These are phyloP conservation scores for Cavia porcellus DNA, from an alignment of 2,113 vertebrate genomes.

Conservation along the genomic window DNA sequence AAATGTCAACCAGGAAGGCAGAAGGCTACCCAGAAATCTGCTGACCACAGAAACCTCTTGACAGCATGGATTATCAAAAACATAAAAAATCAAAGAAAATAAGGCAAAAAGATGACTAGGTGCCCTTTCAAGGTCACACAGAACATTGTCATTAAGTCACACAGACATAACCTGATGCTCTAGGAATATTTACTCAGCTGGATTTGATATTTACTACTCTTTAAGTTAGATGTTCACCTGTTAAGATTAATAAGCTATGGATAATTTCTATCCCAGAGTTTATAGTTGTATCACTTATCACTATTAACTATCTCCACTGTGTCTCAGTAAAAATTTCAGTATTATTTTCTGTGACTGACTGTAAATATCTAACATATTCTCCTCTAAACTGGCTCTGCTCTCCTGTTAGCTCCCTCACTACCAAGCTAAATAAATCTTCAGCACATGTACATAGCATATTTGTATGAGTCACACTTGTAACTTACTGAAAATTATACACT, in stretches of 20 bases:
- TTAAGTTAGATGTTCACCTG: slow-evolving; percentile 15
- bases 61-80: not conserved
- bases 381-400: not conserved
- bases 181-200: not conserved
- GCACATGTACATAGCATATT: not conserved
- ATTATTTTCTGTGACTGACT: not conserved
- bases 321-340: not conserved
- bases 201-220: not conserved
- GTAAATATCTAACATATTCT: not conserved
- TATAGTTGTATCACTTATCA: not conserved
- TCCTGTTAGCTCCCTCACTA: not conserved
- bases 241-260: not conserved
- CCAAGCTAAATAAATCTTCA: slow-evolving; percentile 21
- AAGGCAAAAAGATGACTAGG: not conserved
- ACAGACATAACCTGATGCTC: not conserved
- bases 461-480: not conserved
- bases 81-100: slow-evolving; percentile 34
- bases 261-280: not conserved
- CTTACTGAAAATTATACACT: slow-evolving; percentile 46
- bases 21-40: not conserved
- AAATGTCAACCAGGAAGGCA: not conserved
- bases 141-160: not conserved
- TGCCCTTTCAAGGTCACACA: not conserved
- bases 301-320: not conserved
- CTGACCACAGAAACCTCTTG: not conserved